Evolutionary conservation across 2,888 invertebrate species (phyloP).

Genomic region (Torymus auratus): DNA sequence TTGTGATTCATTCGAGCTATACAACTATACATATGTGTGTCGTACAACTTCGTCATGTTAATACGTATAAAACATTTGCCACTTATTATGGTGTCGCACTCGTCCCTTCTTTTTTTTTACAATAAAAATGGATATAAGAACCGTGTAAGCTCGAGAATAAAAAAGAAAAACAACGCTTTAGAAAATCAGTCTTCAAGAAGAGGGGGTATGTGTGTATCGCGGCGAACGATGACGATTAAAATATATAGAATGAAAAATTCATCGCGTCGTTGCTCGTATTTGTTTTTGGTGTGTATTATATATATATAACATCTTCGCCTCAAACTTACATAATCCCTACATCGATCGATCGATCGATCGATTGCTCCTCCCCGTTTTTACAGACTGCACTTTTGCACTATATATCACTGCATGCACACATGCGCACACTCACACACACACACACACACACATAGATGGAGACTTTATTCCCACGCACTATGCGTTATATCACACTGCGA

Average conservation of each 20-base stretch:
- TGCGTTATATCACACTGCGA: background rate
- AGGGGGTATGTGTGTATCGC: constrained; percentile 60
- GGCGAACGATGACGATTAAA: constrained; percentile 23
- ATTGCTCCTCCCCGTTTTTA: too few relatives aligned
- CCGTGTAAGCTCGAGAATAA: constrained; percentile 40
- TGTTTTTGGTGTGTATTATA: too few relatives aligned
- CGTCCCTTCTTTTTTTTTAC: constrained; percentile 11
- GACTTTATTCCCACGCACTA: too few relatives aligned
- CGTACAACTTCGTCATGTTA: constrained; percentile 20
- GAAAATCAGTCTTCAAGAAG: constrained; percentile 73
- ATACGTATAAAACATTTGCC: constrained; percentile 54
- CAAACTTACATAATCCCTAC: too few relatives aligned
- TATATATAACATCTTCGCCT: too few relatives aligned
- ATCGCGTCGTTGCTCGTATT: constrained; percentile 66
- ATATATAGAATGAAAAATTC: constrained; percentile 59
- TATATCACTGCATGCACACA: too few relatives aligned
- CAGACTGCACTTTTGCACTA: too few relatives aligned
- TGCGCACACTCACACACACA: too few relatives aligned
- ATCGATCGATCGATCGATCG: too few relatives aligned
- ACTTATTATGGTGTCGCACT: background rate
- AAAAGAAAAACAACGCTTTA: constrained; percentile 54
- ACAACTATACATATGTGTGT: constrained; percentile 44
- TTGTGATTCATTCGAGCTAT: constrained; percentile 58
- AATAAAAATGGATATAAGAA: constrained; percentile 48
- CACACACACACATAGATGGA: too few relatives aligned